Evolutionary conservation across 1,140 invertebrate species (phyloP), one percentile per base, ranked within the genome.

Genomic region (Andricus grossulariae): DNA sequence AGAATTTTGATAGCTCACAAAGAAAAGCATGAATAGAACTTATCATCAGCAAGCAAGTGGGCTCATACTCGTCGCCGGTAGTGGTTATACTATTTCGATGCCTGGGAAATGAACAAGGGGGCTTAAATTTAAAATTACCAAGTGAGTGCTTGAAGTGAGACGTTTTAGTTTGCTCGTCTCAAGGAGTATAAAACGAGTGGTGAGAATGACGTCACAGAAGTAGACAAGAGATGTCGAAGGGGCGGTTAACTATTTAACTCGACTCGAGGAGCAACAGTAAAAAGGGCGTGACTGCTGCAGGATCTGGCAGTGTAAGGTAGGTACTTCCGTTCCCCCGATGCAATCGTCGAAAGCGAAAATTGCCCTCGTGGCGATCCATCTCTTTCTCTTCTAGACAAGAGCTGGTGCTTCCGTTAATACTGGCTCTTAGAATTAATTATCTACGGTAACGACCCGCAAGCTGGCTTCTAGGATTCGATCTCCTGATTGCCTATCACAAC

Each of bases 271-370:
- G 57, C 32, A 66, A 66, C 57, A 66, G 57, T 66, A 66, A 66
- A 66, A 66, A 66, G 25, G 57, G 57, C 25, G 32, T 10, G 57
- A 66, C 57, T 66, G 3, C 57, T 66, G 0, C 13, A 66, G 32
- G 15, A 66, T 66, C 57, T 32, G 25, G 25, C 19, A 15, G 13
- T 25, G 55, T 66, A 66, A 32, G 21, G 32, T 6, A 32, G 15
- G 12, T n/a, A 39, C 12, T 66, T 66, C 57, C 57, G 39, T 66
- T 66, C 57, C 57, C 57, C 32, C 57, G 57, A 66, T 66, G 57
- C 57, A 66, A 66, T 66, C 57, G 57, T 66, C 57, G 32, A 66
- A 66, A 66, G 57, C 57, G 57, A 66, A 66, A 66, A 66, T 66
- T 66, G 57, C 57, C 25, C 25, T 16, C 25, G 25, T 66, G 57